Evolutionary conservation across 1,140 invertebrate genomes (phyloP), one percentile per base, ranked within the genome.

Genomic region (Mycetomoellerius zeteki): DNA sequence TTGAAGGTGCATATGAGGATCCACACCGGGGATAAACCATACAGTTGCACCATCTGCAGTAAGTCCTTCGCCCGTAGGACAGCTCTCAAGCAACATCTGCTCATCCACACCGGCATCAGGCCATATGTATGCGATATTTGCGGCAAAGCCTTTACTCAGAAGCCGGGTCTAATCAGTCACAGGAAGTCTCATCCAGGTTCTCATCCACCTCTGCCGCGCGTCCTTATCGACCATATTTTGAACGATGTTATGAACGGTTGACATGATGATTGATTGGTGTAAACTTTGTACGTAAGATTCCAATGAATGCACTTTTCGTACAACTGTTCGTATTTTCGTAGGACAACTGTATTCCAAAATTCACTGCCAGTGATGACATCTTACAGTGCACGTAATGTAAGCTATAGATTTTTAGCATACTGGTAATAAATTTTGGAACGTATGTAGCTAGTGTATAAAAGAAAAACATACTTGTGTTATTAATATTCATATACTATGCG

Each of bases 41-140:
- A 96, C 88, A 94, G 94, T 16, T 97, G 97, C 87, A 95, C 96
- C 10, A 92, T 97, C 43, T 97, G 97, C 89, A 94, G 93, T 6
- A 97, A 97, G 87, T 95, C 94, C 0, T 96, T 96, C 81, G 94
- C 94, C 0, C 86, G 94, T 58, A 92, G 93, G 76, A 95, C 93
- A 6, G 93, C 95, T 0, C 86, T 96, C 7, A 94, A 94, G 43
- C 94, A 95, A 24, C 98, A 99, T 93, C 96, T 98, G 92, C 96
- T 98, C 0, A 97, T 97, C 5, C 98, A 98, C 89, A 98, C 97
- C 0, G 97, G 98, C 0, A 97, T 99, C 90, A 95, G 98, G 54
- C 98, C 98, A 0, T 98, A 97, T 92, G 96, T 97, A 47, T 99
- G 98, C 93, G 96, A 97, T 30, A 96, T 97, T 37, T 99, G 98